Evolutionary conservation across 2,888 invertebrate genomes (phyloP).

Genomic region (Orchesella flavescens): DNA sequence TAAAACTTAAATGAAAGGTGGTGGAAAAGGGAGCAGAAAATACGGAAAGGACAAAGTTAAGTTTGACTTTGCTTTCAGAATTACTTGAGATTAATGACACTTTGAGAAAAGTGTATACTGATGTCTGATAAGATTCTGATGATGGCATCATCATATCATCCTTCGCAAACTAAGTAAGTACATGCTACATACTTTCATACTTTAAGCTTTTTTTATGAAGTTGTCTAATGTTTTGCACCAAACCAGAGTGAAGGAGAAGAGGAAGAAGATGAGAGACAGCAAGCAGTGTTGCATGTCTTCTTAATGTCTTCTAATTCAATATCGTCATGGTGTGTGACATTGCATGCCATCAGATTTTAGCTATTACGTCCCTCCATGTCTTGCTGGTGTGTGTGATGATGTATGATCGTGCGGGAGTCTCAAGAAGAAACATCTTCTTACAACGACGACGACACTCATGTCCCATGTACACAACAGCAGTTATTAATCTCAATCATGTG

Average conservation of each 20-base stretch:
- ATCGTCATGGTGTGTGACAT: background rate
- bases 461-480: background rate
- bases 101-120: background rate
- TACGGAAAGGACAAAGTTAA: background rate
- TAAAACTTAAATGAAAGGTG: too few species aligned
- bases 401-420: too few species aligned
- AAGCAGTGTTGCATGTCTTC: background rate
- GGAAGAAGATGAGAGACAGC: background rate
- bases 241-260: background rate
- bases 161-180: too few species aligned
- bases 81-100: constrained; percentile 18
- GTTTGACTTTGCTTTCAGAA: background rate
- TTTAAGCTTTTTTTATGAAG: too few species aligned
- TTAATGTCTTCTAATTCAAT: constrained; percentile 2
- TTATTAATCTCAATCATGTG: constrained; percentile 2
- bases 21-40: background rate
- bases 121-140: too few species aligned
- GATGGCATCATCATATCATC: too few species aligned
- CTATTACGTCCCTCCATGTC: too few species aligned
- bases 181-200: too few species aligned
- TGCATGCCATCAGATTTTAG: background rate
- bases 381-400: too few species aligned
- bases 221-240: too few species aligned
- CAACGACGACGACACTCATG: too few species aligned
- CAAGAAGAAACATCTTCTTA: too few species aligned